A percentile compares a stretch with the other conserved stretches of the same genome.
These are phyloP conservation scores for Microcaecilia unicolor DNA, from an alignment of 2,797 vertebrate species.

Conservation along the genomic window DNA sequence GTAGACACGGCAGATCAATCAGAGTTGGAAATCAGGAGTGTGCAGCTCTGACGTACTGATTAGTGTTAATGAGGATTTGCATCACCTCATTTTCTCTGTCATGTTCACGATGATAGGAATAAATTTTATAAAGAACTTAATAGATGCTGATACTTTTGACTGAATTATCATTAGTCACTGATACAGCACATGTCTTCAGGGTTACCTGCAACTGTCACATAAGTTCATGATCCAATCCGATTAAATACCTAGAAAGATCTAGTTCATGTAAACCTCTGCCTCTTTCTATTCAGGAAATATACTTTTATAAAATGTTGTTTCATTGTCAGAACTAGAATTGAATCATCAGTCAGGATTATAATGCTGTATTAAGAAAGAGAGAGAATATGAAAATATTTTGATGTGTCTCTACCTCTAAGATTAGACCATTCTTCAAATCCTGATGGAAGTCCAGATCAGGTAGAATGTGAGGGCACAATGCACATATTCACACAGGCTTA, in stretches of 20 bases:
- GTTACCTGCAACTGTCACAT: constrained; percentile 2
- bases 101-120: constrained; percentile 14
- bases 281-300: too few relatives aligned
- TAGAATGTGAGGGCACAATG: too few relatives aligned
- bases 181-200: constrained; percentile 4
- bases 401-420: too few relatives aligned
- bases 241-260: background rate
- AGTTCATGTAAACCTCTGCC: too few relatives aligned
- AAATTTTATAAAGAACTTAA: constrained; percentile 16
- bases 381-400: too few relatives aligned
- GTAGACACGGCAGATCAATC: constrained; percentile 17
- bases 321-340: too few relatives aligned
- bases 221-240: constrained; percentile 1
- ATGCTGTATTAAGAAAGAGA: too few relatives aligned
- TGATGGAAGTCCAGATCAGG: too few relatives aligned
- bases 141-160: constrained; percentile 13
- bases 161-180: constrained; percentile 8
- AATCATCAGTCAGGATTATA: too few relatives aligned
- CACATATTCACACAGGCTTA: too few relatives aligned
- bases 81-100: constrained; percentile 13
- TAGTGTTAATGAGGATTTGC: constrained; percentile 19
- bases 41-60: background rate
- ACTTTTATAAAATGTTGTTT: too few relatives aligned
- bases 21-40: constrained; percentile 12
- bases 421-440: too few relatives aligned